A percentile compares a stretch with the other conserved stretches of the same genome.
These are phyloP conservation scores for Heloderma charlesbogerti DNA, from an alignment of 2,113 vertebrate genomes.

Conservation along the genomic window DNA sequence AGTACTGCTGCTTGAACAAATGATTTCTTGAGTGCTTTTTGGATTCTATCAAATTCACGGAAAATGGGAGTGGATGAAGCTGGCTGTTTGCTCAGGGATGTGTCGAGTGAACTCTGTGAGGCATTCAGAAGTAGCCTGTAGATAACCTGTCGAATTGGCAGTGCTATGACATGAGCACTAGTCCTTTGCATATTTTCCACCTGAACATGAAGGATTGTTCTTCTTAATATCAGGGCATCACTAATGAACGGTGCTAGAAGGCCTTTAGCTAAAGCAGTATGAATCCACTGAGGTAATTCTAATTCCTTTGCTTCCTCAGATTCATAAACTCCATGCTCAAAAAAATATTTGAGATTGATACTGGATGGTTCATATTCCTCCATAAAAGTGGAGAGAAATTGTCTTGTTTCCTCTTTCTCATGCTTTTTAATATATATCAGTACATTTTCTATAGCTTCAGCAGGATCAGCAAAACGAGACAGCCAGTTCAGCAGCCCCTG, in stretches of 20 bases:
- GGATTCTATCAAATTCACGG: slow-evolving; percentile 85
- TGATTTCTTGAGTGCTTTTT: slow-evolving; percentile 82
- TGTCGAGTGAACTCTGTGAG: not conserved
- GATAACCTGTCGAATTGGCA: slow-evolving; percentile 83
- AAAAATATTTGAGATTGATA: slow-evolving; percentile 80
- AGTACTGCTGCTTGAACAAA: slow-evolving; percentile 70
- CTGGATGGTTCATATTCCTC: slow-evolving; percentile 84
- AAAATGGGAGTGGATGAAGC: slow-evolving; percentile 61
- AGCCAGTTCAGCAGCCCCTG: slow-evolving; percentile 87
- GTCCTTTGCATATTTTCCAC: slow-evolving; percentile 88
- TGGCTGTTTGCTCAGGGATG: not conserved
- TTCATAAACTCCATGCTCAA: slow-evolving; percentile 66
- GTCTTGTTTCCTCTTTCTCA: slow-evolving; percentile 65
- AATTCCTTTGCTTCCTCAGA: slow-evolving; percentile 58
- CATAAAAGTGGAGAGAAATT: slow-evolving; percentile 78
- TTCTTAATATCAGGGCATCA: slow-evolving; percentile 82
- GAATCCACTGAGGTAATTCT: slow-evolving; percentile 81
- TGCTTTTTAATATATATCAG: slow-evolving; percentile 67
- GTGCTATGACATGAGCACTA: slow-evolving; percentile 82
- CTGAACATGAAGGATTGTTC: slow-evolving; percentile 86
- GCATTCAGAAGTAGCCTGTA: slow-evolving; percentile 84
- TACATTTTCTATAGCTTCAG: slow-evolving; percentile 77
- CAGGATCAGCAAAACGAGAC: slow-evolving; percentile 76
- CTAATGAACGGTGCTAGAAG: slow-evolving; percentile 80
- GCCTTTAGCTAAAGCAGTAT: slow-evolving; percentile 73